Conservation (phyloP, 1,140 invertebrate genomes). For the Asbolus verrucosus region DNA sequence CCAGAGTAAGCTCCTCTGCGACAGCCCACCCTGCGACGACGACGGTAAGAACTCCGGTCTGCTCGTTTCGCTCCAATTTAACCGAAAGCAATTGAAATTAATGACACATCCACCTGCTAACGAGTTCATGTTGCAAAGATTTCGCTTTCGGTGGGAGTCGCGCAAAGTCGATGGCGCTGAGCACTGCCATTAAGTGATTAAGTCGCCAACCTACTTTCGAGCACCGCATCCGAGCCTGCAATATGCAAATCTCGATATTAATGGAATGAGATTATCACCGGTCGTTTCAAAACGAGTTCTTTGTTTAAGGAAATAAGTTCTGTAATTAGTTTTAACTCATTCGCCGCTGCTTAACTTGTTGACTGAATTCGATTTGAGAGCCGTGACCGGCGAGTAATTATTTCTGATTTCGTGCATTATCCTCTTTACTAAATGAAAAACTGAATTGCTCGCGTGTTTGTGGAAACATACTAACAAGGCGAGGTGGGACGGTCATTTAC, state of each 20-base stretch:
- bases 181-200: constrained; percentile 1
- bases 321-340: constrained; percentile 22
- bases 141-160: constrained; percentile 28
- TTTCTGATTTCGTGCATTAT: no score
- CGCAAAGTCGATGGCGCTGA: background rate
- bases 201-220: constrained; percentile 23
- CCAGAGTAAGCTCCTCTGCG: constrained; percentile 71
- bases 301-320: constrained; percentile 40
- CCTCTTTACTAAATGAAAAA: no score
- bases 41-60: constrained; percentile 62
- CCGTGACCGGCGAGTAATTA: no score
- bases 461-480: no score
- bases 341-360: background rate
- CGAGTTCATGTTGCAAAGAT: constrained; percentile 16
- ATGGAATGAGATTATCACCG: constrained; percentile 31
- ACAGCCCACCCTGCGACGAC: constrained; percentile 71
- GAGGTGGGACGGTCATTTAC: no score
- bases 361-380: no score
- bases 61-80: constrained; percentile 15
- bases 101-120: constrained; percentile 17
- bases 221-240: constrained; percentile 21
- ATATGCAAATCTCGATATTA: constrained; percentile 42
- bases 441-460: no score
- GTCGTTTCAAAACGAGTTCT: constrained; percentile 37
- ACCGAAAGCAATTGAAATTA: constrained; percentile 17